A percentile compares a stretch with the other conserved stretches of the same genome.
Evolutionary conservation across 2,113 vertebrate genomes (phyloP).

Genomic region (Narcine bancroftii): DNA sequence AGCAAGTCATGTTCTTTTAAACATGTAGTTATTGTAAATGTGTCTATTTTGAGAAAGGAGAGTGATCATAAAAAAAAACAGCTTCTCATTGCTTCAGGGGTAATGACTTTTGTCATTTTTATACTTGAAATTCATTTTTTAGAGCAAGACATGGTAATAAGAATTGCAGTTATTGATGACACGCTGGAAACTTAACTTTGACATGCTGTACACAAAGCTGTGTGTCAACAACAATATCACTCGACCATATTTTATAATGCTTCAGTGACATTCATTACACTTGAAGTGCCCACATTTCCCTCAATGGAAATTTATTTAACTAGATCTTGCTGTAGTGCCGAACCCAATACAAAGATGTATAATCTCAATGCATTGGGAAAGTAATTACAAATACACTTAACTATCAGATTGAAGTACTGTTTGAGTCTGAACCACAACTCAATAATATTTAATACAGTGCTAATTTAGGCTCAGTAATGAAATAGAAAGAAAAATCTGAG

Average conservation of each 20-base stretch:
- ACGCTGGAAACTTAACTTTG: not conserved
- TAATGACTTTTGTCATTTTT: not conserved
- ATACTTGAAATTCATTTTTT: not conserved
- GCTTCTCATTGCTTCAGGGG: not conserved
- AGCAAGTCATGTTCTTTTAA: not conserved
- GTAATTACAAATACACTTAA: not conserved
- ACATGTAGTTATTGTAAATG: not conserved
- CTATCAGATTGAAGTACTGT: not conserved
- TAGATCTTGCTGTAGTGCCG: not conserved
- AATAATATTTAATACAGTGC: not conserved
- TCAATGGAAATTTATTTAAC: not conserved
- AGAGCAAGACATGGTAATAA: not conserved
- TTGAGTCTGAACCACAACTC: not conserved
- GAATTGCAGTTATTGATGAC: not conserved
- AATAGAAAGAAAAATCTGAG: not conserved
- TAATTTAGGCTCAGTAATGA: not conserved
- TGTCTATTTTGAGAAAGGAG: not conserved
- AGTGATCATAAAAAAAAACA: not conserved
- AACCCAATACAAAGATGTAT: not conserved
- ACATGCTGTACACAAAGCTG: not conserved
- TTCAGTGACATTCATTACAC: too few species aligned
- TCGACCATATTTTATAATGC: not conserved
- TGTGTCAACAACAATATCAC: not conserved
- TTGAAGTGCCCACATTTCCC: too few species aligned
- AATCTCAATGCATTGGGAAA: not conserved